phyloP scores from a whole-genome alignment of 2,888 invertebrate species.

The Seira musarum region DNA sequence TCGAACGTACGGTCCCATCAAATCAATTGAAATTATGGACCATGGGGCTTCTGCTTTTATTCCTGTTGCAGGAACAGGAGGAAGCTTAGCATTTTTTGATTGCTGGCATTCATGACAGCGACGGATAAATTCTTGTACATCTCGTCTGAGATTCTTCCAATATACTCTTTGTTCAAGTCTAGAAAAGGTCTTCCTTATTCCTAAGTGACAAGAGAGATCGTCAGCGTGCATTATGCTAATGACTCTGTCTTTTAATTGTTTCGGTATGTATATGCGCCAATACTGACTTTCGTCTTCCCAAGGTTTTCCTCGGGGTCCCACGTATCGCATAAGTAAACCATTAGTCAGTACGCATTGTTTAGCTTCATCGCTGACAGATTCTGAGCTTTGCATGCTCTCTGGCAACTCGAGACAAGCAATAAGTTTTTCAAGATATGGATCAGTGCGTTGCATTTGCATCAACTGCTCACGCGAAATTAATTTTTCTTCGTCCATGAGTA shows the following conservation, averaged over 20 bases:
- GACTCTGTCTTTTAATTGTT: background rate
- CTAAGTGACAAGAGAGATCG: conserved; percentile 30
- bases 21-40: conserved; percentile 33
- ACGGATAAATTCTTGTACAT: conserved; percentile 26
- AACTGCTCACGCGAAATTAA: background rate
- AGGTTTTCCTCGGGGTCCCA: conserved; percentile 33
- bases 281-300: conserved; percentile 47
- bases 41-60: conserved; percentile 37
- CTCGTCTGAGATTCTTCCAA: conserved; percentile 26
- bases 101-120: conserved; percentile 31
- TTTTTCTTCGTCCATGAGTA: background rate
- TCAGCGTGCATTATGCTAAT: conserved; percentile 35
- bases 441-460: conserved; percentile 23
- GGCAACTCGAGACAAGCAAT: background rate
- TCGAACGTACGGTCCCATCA: conserved; percentile 51
- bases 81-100: conserved; percentile 28
- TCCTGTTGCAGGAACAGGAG: conserved; percentile 16
- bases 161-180: conserved; percentile 37
- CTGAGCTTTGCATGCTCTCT: background rate
- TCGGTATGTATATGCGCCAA: conserved; percentile 48
- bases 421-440: conserved; percentile 11
- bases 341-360: background rate
- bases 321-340: conserved; percentile 42
- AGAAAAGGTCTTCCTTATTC: conserved; percentile 44
- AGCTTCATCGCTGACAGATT: background rate